Evolutionary conservation across 2,888 invertebrate species (phyloP).

Genomic region (Norana najaformis): DNA sequence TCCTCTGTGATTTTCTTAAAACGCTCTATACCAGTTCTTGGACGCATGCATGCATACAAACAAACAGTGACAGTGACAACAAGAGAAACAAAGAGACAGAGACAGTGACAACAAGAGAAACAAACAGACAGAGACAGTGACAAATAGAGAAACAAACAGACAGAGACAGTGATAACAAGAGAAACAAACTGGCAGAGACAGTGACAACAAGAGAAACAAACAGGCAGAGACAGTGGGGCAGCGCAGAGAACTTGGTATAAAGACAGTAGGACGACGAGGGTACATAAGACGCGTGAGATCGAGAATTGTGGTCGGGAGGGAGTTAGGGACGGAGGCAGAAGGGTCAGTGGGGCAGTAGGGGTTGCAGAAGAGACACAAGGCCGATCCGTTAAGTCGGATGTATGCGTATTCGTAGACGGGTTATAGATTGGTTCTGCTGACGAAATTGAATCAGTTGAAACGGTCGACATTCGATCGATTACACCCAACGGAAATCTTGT

Average conservation of each 20-base stretch:
- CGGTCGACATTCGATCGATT: conserved; percentile 2
- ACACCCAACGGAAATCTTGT: background rate
- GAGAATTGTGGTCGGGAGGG: background rate
- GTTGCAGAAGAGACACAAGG: background rate
- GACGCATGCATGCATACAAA: background rate
- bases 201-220: background rate
- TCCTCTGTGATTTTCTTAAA: too few relatives aligned
- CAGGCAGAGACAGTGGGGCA: background rate
- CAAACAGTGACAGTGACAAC: background rate
- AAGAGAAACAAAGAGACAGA: background rate
- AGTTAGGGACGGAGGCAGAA: background rate
- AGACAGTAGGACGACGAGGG: background rate
- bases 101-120: background rate
- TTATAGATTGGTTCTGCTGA: background rate
- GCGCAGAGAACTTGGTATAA: too few relatives aligned
- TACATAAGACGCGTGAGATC: background rate
- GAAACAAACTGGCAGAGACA: background rate
- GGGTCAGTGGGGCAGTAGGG: background rate
- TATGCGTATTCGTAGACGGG: background rate
- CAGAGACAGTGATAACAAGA: too few relatives aligned
- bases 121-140: background rate
- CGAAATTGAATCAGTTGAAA: background rate
- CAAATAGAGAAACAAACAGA: background rate
- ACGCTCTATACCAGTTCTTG: too few relatives aligned
- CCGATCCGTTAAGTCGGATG: background rate